Evolutionary conservation across 2,797 vertebrate genomes (phyloP).

Genomic region (Anguilla megastoma): DNA sequence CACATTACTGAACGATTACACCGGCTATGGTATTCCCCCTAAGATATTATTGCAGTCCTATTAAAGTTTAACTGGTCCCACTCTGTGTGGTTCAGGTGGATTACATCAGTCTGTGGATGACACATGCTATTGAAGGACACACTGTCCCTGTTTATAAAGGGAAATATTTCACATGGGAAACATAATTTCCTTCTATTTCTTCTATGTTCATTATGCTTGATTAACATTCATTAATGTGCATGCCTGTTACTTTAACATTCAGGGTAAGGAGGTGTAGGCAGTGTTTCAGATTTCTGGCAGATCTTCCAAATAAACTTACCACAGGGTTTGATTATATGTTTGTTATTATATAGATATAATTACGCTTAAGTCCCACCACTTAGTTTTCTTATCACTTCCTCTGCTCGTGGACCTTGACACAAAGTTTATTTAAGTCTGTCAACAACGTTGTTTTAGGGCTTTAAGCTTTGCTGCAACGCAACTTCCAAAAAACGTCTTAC

Average conservation of each 20-base stretch:
- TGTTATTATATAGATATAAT: conserved; percentile 22
- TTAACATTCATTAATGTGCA: not conserved
- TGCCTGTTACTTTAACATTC: not conserved
- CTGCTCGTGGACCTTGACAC: conserved; percentile 21
- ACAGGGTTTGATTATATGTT: conserved; percentile 20
- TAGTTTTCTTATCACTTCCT: conserved; percentile 18
- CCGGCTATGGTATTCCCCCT: conserved; percentile 72
- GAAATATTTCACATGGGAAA: not conserved
- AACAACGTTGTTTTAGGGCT: not conserved
- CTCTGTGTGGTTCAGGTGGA: not conserved
- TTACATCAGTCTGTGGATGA: not conserved
- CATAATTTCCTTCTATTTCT: not conserved
- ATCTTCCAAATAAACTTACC: not conserved
- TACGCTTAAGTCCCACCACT: conserved; percentile 3
- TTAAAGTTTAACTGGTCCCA: conserved; percentile 41
- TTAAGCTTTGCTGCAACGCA: conserved; percentile 12
- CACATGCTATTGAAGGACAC: not conserved
- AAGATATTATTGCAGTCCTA: conserved; percentile 67
- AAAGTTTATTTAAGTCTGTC: conserved; percentile 28
- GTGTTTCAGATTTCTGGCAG: not conserved
- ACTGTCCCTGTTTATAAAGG: not conserved
- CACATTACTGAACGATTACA: conserved; percentile 71
- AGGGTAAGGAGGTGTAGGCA: not conserved
- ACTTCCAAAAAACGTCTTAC: not conserved
- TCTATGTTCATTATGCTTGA: not conserved